phyloP scores from a whole-genome alignment of 2,797 vertebrate species.

The Fundulus diaphanus region DNA sequence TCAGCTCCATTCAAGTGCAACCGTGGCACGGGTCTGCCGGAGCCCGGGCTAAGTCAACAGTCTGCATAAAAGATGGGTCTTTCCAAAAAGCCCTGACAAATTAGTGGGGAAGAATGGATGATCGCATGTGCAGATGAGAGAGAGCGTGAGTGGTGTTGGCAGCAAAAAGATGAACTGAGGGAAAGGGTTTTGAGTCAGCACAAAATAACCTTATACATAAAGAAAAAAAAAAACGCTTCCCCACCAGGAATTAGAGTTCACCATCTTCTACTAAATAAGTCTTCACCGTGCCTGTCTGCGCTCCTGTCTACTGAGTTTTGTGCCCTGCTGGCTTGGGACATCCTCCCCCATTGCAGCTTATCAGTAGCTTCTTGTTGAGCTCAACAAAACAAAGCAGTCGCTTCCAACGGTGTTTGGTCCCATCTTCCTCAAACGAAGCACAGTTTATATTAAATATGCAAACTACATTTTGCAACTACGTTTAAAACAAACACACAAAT shows the following conservation, averaged over 20 bases:
- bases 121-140: constrained; percentile 64
- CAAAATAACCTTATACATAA: background rate
- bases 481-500: constrained; percentile 24
- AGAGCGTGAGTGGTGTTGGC: constrained; percentile 55
- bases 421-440: background rate
- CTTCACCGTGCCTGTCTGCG: background rate
- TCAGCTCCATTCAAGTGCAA: constrained; percentile 49
- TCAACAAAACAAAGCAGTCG: constrained; percentile 29
- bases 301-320: background rate
- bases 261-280: background rate
- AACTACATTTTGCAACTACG: constrained; percentile 14
- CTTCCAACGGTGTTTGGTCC: constrained; percentile 12
- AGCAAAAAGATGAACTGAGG: constrained; percentile 54
- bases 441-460: constrained; percentile 29
- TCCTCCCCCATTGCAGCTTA: constrained; percentile 9
- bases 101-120: constrained; percentile 19
- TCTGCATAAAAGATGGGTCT: constrained; percentile 48
- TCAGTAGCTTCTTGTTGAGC: constrained; percentile 27
- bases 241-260: constrained; percentile 19
- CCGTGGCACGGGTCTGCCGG: constrained; percentile 7
- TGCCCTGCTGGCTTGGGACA: background rate
- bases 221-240: background rate
- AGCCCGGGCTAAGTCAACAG: constrained; percentile 48
- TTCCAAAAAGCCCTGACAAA: constrained; percentile 32
- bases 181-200: constrained; percentile 29